These are phyloP conservation scores for Sylvilagus bachmani DNA, from an alignment of 2,113 vertebrate species.

Conservation along the genomic window DNA sequence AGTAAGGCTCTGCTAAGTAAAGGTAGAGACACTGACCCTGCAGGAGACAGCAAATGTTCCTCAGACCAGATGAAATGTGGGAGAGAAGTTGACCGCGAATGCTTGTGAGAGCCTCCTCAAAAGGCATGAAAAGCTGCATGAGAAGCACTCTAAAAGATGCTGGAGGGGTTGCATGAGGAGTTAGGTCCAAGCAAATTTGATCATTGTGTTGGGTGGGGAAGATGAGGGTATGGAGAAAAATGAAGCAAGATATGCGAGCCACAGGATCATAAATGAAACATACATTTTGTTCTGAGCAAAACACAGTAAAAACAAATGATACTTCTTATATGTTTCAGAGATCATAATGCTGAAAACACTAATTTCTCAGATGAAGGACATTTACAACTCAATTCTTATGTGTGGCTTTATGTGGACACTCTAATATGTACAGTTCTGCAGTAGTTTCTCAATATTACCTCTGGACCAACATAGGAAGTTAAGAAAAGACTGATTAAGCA, in stretches of 20 bases:
- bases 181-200: not conserved
- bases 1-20: not conserved
- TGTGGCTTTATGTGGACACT: not conserved
- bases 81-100: not conserved
- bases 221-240: not conserved
- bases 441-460: not conserved
- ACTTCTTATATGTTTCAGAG: not conserved
- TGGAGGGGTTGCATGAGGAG: not conserved
- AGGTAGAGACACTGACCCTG: not conserved
- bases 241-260: not conserved
- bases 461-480: not conserved
- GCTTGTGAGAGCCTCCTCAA: accelerated
- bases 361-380: not conserved
- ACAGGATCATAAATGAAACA: not conserved
- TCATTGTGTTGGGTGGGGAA: not conserved
- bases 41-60: not conserved
- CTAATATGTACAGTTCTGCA: not conserved
- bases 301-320: not conserved
- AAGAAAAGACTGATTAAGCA: not conserved
- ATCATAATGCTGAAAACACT: not conserved
- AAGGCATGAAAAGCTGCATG: not conserved
- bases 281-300: not conserved
- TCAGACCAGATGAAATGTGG: not conserved
- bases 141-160: not conserved
- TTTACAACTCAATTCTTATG: not conserved